phyloP scores from a whole-genome alignment of 2,888 invertebrate genomes.

The Sesia apiformis region DNA sequence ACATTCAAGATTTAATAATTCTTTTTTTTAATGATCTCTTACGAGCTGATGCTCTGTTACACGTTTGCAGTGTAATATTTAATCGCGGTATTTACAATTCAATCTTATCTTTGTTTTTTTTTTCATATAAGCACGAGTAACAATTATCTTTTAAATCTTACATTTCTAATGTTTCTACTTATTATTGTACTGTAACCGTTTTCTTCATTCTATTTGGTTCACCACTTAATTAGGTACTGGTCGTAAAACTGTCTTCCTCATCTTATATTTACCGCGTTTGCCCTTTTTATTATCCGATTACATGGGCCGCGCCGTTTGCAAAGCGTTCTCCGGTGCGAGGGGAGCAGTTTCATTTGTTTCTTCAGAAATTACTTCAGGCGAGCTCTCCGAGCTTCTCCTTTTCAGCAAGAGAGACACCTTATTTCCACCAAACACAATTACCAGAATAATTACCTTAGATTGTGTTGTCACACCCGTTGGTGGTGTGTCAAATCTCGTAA shows the following conservation, averaged over 20 bases:
- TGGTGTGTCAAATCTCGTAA: slow-evolving; percentile 47
- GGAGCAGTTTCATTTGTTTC: slow-evolving; percentile 74
- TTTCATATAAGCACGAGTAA: not conserved
- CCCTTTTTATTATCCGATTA: slow-evolving; percentile 76
- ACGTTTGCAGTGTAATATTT: not conserved
- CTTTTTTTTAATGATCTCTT: no score
- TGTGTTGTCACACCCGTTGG: slow-evolving; percentile 42
- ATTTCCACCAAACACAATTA: slow-evolving; percentile 27
- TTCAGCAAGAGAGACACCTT: slow-evolving; percentile 23
- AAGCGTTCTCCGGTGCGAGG: slow-evolving; percentile 63
- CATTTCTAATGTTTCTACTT: slow-evolving; percentile 21
- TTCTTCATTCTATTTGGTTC: slow-evolving; percentile 65
- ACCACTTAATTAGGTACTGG: slow-evolving; percentile 73
- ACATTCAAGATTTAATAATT: slow-evolving; percentile 9
- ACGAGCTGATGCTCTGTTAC: not conserved
- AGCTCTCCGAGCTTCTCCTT: slow-evolving; percentile 24
- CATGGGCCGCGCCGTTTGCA: slow-evolving; percentile 70
- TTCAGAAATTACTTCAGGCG: slow-evolving; percentile 67
- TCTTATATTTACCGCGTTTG: slow-evolving; percentile 75
- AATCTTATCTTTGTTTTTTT: not conserved
- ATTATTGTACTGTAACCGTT: slow-evolving; percentile 55
- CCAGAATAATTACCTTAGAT: slow-evolving; percentile 53
- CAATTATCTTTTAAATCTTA: not conserved
- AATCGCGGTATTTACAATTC: not conserved
- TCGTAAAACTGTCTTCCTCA: slow-evolving; percentile 76